Evolutionary conservation across 1,140 invertebrate species (phyloP).

Genomic region (Drosophila mayri): DNA sequence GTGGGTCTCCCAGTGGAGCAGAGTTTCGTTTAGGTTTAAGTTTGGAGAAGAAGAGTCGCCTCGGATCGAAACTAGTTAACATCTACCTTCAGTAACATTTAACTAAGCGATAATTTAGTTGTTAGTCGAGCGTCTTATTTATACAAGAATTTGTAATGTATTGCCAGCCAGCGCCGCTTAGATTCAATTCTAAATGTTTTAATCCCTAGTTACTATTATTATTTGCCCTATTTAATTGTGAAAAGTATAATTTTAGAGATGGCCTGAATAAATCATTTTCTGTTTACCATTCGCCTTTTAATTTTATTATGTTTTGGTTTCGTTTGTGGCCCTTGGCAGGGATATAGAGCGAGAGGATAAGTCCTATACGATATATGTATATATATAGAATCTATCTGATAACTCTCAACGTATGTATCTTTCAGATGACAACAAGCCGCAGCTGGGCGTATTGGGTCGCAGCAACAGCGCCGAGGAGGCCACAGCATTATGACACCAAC

Average conservation of each 20-base stretch:
- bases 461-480: conserved; percentile 73
- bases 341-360: not conserved
- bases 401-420: not conserved
- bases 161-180: conserved; percentile 59
- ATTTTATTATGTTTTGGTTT: conserved; percentile 39
- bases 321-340: not conserved
- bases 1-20: conserved; percentile 13
- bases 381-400: too few relatives aligned
- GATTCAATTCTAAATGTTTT: conserved; percentile 61
- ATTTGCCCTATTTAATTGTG: conserved; percentile 76
- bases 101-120: conserved; percentile 67
- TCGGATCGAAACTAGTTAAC: conserved; percentile 78
- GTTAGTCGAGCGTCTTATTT: conserved; percentile 62
- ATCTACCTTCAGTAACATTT: conserved; percentile 77
- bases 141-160: conserved; percentile 76
- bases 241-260: conserved; percentile 63
- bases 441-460: conserved; percentile 52
- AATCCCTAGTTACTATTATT: conserved; percentile 59
- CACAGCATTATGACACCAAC: conserved; percentile 84
- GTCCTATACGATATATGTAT: too few relatives aligned
- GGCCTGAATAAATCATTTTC: conserved; percentile 72
- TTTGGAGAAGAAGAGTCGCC: conserved; percentile 40
- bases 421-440: conserved; percentile 56
- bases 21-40: conserved; percentile 39
- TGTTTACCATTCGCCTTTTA: conserved; percentile 55